Base-by-base conservation (phyloP, 2,797 vertebrate genomes). In the Menidia menidia region DNA sequence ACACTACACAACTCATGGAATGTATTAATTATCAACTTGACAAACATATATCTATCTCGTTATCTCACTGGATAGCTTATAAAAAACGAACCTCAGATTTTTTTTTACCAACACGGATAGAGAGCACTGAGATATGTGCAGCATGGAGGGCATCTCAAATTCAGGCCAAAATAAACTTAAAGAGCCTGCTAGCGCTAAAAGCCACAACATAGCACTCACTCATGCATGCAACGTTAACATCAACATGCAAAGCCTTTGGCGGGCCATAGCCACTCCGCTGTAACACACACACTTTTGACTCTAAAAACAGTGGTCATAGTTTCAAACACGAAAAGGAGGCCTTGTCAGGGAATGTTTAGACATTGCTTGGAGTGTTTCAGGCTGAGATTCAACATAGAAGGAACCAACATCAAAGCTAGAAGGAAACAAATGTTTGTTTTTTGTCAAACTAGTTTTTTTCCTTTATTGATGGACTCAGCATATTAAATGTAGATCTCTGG, bases 241-340 rank as follows among this genome's bases (percentile, higher is more conserved):
- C 48, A 73, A 71, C 81, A 81, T 84, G 80, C 83, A 65, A 84
- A 18, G 71, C 55, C 66, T 60, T 69, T 78, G 62, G 64, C 84
- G 72, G 75, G 82, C 70, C 52, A 71, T 70, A 39, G 45, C 59
- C 30, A 1, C 61, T n/a, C 56, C 3, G 9, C 44, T 50, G 33
- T 51, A 67, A 57, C 12, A 42, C 44, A 65, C 59, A 53, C n/a
- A 18, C 13, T 35, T 54, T 16, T 45, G 39, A 63, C 35, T 53
- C 43, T 4, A 39, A 39, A 39, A 39, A 39, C 35, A 39, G 4
- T 18, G 14, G 51, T 64, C 31, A 58, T 33, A 31, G 18, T 13
- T 50, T 25, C n/a, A 11, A 39, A 55, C 25, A 64, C 19, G 54
- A 53, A 48, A 62, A 55, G 18, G 51, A 18, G 15, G 16, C 59